Percentiles rank a stretch among this genome's conserved stretches.
Evolutionary conservation across 1,140 invertebrate species (phyloP).

Genomic region (Diorhabda elongata): DNA sequence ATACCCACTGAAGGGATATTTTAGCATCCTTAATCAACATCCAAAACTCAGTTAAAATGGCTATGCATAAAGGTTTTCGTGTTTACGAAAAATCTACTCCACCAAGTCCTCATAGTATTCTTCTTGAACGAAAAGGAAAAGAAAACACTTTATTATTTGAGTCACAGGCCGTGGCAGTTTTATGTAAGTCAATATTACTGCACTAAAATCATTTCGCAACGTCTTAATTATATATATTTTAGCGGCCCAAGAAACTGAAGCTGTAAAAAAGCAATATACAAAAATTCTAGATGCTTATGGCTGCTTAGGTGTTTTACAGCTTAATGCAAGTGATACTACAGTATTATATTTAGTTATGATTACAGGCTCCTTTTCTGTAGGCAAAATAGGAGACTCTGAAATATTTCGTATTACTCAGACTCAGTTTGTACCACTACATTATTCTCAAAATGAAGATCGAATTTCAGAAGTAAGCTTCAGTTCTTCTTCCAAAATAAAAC

Average conservation of each 20-base stretch:
- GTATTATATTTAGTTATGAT: conserved; percentile 85
- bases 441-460: conserved; percentile 73
- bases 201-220: not conserved
- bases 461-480: conserved; percentile 61
- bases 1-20: not conserved
- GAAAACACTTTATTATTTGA: conserved; percentile 86
- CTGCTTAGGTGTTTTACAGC: conserved; percentile 83
- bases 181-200: conserved; percentile 60
- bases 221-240: conserved; percentile 26
- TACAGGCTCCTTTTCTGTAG: conserved; percentile 91
- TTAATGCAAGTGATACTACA: conserved; percentile 79
- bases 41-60: conserved; percentile 56
- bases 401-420: conserved; percentile 92
- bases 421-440: conserved; percentile 80
- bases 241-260: conserved; percentile 78
- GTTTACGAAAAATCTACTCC: conserved; percentile 82
- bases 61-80: conserved; percentile 89
- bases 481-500: not conserved
- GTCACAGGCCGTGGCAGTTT: conserved; percentile 79
- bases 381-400: conserved; percentile 89
- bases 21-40: not conserved
- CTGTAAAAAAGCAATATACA: conserved; percentile 80
- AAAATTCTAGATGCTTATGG: conserved; percentile 91
- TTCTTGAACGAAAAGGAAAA: conserved; percentile 83
- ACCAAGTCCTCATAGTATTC: conserved; percentile 81